Percentiles rank a stretch among this genome's conserved stretches.
Evolutionary conservation across 2,888 invertebrate genomes (phyloP).

Genomic region (Gastrophysa polygoni): DNA sequence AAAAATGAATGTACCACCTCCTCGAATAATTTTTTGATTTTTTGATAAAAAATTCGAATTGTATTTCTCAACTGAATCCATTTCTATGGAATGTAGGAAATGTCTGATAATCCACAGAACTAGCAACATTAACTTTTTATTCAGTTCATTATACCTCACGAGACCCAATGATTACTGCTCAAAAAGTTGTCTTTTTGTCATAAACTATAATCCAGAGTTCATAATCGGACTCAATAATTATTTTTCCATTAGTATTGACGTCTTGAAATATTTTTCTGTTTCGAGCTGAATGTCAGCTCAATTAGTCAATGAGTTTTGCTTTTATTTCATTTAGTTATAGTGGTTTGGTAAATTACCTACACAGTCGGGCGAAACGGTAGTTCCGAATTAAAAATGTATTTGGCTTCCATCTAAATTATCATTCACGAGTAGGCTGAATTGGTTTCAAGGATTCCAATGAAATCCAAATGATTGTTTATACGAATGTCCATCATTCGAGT

Average conservation of each 20-base stretch:
- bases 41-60: too few relatives aligned
- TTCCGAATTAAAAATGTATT: slow-evolving; percentile 37
- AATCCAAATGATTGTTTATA: slow-evolving; percentile 19
- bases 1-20: too few relatives aligned
- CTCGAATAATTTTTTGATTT: too few relatives aligned
- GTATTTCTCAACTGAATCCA: too few relatives aligned
- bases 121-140: slow-evolving; percentile 36
- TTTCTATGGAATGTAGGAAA: slow-evolving; percentile 26
- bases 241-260: slow-evolving; percentile 47
- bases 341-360: slow-evolving; percentile 39
- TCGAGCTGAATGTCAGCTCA: slow-evolving; percentile 40
- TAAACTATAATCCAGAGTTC: slow-evolving; percentile 36
- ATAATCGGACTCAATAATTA: slow-evolving; percentile 41
- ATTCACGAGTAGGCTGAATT: slow-evolving; percentile 27
- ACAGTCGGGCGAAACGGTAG: slow-evolving; percentile 33
- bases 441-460: slow-evolving; percentile 18
- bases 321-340: slow-evolving; percentile 41
- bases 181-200: slow-evolving; percentile 42
- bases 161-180: slow-evolving; percentile 27
- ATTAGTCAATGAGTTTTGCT: slow-evolving; percentile 38
- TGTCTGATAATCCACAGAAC: slow-evolving; percentile 36
- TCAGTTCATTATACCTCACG: slow-evolving; percentile 21
- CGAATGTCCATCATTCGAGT: slow-evolving; percentile 15
- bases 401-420: slow-evolving; percentile 32
- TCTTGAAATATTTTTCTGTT: slow-evolving; percentile 44